phyloP scores from a whole-genome alignment of 2,797 vertebrate genomes.

The Martes flavigula region DNA sequence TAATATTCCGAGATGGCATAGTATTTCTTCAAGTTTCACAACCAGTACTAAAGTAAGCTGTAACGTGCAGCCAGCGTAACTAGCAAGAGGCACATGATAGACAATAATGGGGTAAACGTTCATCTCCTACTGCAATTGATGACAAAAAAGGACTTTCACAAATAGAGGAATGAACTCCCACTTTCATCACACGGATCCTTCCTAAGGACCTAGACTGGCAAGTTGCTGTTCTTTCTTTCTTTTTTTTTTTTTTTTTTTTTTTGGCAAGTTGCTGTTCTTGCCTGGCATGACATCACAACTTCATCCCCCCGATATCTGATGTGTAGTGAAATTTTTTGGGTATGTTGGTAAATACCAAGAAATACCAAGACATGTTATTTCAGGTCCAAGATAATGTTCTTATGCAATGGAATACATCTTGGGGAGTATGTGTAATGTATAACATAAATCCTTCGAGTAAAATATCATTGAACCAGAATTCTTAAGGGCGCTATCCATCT shows the following conservation, averaged over 20 bases:
- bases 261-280: neutral
- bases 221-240: neutral
- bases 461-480: neutral
- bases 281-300: neutral
- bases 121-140: constrained; percentile 61
- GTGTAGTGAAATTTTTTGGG: neutral
- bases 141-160: constrained; percentile 32
- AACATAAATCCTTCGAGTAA: neutral
- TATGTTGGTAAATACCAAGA: no score
- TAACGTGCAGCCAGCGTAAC: constrained; percentile 50
- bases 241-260: no score
- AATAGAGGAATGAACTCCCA: neutral
- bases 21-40: constrained; percentile 49
- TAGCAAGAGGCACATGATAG: constrained; percentile 56
- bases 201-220: neutral
- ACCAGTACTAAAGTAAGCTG: constrained; percentile 60
- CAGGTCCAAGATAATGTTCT: neutral
- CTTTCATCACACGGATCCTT: neutral
- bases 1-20: constrained; percentile 55
- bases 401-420: neutral
- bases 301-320: neutral
- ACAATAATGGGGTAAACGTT: constrained; percentile 56
- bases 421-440: neutral
- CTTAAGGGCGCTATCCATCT: neutral
- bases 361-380: neutral